Evolutionary conservation across 2,113 vertebrate species (phyloP).

Genomic region (Gobius niger): DNA sequence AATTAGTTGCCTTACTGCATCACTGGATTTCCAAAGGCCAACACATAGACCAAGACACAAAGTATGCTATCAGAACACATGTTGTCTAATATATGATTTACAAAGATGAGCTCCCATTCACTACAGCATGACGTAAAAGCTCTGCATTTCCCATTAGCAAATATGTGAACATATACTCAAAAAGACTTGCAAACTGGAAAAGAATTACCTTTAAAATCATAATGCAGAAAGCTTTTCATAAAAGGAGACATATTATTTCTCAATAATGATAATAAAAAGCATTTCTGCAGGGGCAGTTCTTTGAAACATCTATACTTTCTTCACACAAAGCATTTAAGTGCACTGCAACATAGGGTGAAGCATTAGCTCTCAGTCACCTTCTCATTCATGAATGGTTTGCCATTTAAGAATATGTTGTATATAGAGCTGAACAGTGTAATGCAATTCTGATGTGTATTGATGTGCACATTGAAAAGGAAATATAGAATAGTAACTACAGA

Average conservation of each 20-base stretch:
- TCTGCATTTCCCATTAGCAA: constrained; percentile 58
- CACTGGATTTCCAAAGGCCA: constrained; percentile 28
- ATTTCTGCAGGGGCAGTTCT: constrained; percentile 18
- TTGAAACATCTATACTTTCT: constrained; percentile 24
- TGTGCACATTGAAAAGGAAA: constrained; percentile 42
- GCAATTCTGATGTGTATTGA: constrained; percentile 51
- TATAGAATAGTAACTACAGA: constrained; percentile 51
- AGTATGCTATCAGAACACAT: constrained; percentile 23
- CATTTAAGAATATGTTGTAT: constrained; percentile 45
- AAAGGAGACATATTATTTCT: constrained; percentile 10
- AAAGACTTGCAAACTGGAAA: constrained; percentile 40
- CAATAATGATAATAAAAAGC: background rate
- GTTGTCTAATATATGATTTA: background rate
- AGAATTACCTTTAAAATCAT: constrained; percentile 53
- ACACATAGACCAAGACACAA: constrained; percentile 13
- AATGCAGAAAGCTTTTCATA: constrained; percentile 38
- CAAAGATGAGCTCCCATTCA: too few relatives aligned
- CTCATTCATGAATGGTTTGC: constrained; percentile 51
- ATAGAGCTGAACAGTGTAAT: constrained; percentile 29
- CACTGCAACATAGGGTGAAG: constrained; percentile 37
- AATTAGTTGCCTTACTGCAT: constrained; percentile 59
- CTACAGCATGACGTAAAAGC: constrained; percentile 50
- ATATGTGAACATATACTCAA: constrained; percentile 46
- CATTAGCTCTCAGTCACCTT: constrained; percentile 41
- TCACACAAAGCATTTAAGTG: constrained; percentile 30